Evolutionary conservation across 1,140 invertebrate genomes (phyloP).

Genomic region (Drosophila paulistorum): DNA sequence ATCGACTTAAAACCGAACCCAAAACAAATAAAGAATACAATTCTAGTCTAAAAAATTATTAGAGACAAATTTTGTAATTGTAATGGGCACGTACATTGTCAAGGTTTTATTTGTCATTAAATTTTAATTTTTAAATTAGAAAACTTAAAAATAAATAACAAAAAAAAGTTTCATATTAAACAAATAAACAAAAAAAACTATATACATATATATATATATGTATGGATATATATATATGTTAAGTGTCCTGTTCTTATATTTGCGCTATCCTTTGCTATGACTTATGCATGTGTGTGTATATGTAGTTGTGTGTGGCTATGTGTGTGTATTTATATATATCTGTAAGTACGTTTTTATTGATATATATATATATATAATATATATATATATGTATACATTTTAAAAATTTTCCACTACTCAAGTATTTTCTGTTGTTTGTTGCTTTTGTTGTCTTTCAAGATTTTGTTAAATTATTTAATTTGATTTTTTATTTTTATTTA

Average conservation of each 20-base stretch:
- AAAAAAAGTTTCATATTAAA: not conserved
- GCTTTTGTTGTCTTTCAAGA: not conserved
- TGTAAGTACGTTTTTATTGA: constrained; percentile 24
- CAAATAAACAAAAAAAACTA: not conserved
- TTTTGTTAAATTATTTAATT: constrained; percentile 1
- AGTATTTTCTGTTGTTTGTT: constrained; percentile 7
- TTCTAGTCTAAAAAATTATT: not conserved
- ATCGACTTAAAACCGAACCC: not conserved
- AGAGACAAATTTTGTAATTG: not conserved
- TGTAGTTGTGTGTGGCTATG: not conserved
- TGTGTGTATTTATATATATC: constrained; percentile 1
- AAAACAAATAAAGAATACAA: not conserved
- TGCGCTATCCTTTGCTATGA: constrained; percentile 4
- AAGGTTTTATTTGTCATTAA: constrained; percentile 1
- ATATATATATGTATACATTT: too few relatives aligned
- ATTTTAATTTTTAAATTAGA: not conserved
- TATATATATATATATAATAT: constrained; percentile 21
- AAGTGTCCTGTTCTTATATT: not conserved
- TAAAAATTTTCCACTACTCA: constrained; percentile 10
- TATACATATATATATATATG: constrained; percentile 27
- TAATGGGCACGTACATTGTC: not conserved
- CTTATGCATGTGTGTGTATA: not conserved
- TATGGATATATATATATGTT: constrained; percentile 6
- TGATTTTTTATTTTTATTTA: not conserved
- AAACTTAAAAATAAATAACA: constrained; percentile 14